Conservation (phyloP, 64 coral and sea anemone genomes). For the Cladopsammia gracilis region DNA sequence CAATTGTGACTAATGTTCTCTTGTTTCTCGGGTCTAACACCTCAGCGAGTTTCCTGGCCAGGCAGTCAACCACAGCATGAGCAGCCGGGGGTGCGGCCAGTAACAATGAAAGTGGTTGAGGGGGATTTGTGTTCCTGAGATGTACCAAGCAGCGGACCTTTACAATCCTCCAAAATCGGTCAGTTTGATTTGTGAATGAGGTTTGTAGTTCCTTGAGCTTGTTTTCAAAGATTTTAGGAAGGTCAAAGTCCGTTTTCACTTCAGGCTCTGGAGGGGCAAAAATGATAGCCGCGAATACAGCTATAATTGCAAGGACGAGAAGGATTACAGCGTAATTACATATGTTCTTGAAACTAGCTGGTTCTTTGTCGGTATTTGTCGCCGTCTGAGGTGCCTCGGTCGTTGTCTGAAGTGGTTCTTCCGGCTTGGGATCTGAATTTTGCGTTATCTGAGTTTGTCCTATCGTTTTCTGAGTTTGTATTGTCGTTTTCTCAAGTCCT, state of each 20-base stretch:
- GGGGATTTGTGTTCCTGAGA: constrained; percentile 17
- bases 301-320: background rate
- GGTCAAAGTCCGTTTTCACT: background rate
- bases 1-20: constrained; percentile 29
- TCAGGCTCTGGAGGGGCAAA: background rate
- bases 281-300: background rate
- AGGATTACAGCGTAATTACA: background rate
- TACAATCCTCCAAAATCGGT: constrained; percentile 68
- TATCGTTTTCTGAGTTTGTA: too few relatives aligned
- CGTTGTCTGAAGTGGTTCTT: too few relatives aligned
- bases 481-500: too few relatives aligned
- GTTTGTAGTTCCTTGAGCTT: constrained; percentile 31
- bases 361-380: too few relatives aligned
- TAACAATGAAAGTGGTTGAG: constrained; percentile 79
- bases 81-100: constrained; percentile 66
- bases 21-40: constrained; percentile 33
- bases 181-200: constrained; percentile 68
- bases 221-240: constrained; percentile 43
- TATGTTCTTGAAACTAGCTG: background rate
- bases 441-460: too few relatives aligned
- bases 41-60: constrained; percentile 76
- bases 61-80: constrained; percentile 58
- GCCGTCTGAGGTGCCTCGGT: too few relatives aligned
- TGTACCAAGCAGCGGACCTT: constrained; percentile 66
- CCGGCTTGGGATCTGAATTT: too few relatives aligned